These are phyloP conservation scores for Halcyon senegalensis DNA, from an alignment of 2,113 vertebrate species.

Conservation along the genomic window DNA sequence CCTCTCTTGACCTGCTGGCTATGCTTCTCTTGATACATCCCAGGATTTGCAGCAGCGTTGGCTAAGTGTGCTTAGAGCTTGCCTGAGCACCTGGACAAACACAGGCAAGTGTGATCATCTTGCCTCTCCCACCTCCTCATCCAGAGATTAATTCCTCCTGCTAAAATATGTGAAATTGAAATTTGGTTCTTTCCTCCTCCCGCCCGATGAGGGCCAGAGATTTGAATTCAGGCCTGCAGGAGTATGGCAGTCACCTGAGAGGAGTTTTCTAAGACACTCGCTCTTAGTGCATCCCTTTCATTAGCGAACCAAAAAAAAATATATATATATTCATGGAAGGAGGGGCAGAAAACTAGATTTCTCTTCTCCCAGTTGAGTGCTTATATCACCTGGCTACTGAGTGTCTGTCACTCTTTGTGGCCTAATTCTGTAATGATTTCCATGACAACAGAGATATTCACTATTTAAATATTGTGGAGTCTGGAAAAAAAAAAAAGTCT, in stretches of 20 bases:
- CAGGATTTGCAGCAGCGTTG: not conserved
- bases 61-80: not conserved
- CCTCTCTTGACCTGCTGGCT: no score
- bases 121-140: not conserved
- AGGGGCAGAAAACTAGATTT: not conserved
- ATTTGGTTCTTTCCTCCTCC: not conserved
- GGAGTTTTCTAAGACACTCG: not conserved
- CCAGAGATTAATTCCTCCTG: not conserved
- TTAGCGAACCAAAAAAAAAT: not conserved
- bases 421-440: constrained; percentile 63
- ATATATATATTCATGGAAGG: not conserved
- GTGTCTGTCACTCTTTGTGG: constrained; percentile 52
- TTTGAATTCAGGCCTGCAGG: not conserved
- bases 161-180: not conserved
- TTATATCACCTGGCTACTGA: constrained; percentile 55
- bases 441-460: constrained; percentile 39
- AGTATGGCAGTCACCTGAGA: not conserved
- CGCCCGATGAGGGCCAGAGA: not conserved
- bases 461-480: constrained; percentile 9
- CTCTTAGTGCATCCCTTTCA: not conserved
- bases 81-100: rapidly evolving
- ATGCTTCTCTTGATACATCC: no score
- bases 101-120: not conserved
- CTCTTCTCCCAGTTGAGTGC: constrained; percentile 21
- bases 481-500: not conserved